These are phyloP conservation scores for Eupithecia abbreviata DNA, from an alignment of 2,888 invertebrate genomes.

Conservation along the genomic window DNA sequence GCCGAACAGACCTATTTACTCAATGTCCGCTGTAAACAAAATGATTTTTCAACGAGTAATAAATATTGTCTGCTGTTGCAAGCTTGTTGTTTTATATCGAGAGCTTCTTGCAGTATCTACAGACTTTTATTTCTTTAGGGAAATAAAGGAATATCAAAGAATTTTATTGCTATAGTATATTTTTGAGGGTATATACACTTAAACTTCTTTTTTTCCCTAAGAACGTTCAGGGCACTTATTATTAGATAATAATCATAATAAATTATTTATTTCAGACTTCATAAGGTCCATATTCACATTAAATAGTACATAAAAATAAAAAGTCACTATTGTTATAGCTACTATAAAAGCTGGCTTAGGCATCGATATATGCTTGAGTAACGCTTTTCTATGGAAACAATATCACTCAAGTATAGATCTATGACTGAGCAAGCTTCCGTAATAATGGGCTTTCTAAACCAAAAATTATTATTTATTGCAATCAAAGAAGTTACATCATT, in stretches of 20 bases:
- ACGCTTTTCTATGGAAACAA: too few relatives aligned
- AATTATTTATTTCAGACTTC: too few relatives aligned
- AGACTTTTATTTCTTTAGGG: not conserved
- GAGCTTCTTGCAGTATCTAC: not conserved
- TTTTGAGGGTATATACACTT: not conserved
- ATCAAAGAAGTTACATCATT: not conserved
- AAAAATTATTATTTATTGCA: not conserved
- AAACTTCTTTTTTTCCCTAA: not conserved
- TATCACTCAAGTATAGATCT: too few relatives aligned
- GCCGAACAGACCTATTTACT: conserved; percentile 31
- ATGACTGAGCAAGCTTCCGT: too few relatives aligned
- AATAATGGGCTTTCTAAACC: too few relatives aligned
- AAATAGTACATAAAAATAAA: too few relatives aligned
- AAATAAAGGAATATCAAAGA: not conserved
- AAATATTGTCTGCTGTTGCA: conserved; percentile 20
- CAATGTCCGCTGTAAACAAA: conserved; percentile 33
- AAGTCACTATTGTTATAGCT: too few relatives aligned
- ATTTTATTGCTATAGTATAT: not conserved
- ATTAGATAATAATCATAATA: too few relatives aligned
- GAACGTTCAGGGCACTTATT: not conserved
- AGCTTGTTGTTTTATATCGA: conserved; percentile 16
- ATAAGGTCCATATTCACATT: too few relatives aligned
- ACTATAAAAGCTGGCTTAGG: too few relatives aligned
- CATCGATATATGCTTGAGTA: too few relatives aligned
- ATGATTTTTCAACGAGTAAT: conserved; percentile 33